These are phyloP conservation scores for Drosophila insularis DNA, from an alignment of 1,140 invertebrate species.

Conservation along the genomic window DNA sequence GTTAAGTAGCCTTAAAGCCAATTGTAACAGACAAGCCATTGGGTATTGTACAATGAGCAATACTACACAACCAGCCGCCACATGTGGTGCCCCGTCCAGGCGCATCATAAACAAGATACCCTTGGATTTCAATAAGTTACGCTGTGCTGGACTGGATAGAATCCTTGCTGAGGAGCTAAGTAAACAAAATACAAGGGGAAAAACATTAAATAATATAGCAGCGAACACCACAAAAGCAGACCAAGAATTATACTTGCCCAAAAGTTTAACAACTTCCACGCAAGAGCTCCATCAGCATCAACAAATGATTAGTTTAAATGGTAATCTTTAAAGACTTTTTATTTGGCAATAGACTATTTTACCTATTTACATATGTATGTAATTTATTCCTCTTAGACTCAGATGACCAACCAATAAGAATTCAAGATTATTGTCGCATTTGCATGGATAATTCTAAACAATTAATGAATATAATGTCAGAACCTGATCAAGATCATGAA, in stretches of 20 bases:
- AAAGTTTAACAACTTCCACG: neutral
- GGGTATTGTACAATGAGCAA: neutral
- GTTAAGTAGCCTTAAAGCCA: neutral
- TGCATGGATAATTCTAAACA: neutral
- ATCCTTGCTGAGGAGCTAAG: neutral
- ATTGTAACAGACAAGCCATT: neutral
- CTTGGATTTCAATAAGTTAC: conserved; percentile 11
- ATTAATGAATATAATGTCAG: neutral
- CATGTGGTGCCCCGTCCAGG: neutral
- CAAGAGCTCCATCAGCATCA: neutral
- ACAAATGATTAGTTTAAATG: neutral
- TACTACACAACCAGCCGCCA: neutral
- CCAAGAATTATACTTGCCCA: neutral
- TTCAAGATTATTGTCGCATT: conserved; percentile 6
- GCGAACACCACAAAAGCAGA: neutral
- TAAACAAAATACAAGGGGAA: neutral
- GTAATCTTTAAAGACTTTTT: neutral
- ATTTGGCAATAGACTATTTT: neutral
- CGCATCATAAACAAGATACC: conserved; percentile 6
- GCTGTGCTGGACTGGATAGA: conserved; percentile 4
- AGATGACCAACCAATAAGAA: neutral
- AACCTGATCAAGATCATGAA: neutral
- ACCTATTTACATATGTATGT: too few species aligned
- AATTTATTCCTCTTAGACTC: neutral
- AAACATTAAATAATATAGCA: neutral